Evolutionary conservation across 1,140 invertebrate genomes (phyloP).

Genomic region (Drosophila equinoxialis): DNA sequence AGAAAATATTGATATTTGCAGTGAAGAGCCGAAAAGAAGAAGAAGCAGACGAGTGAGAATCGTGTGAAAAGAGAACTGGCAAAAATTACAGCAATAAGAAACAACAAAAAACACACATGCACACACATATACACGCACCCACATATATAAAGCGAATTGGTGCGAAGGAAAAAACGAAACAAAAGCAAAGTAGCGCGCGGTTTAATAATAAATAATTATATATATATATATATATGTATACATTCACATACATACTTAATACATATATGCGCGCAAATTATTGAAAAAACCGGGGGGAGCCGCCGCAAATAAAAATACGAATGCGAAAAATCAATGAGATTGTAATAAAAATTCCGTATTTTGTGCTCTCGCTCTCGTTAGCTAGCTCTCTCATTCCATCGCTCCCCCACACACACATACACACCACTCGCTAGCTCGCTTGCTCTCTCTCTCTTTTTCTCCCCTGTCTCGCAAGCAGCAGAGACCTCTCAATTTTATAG

Average conservation of each 20-base stretch:
- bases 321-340: slow-evolving; percentile 80
- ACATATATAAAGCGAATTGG: slow-evolving; percentile 68
- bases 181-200: slow-evolving; percentile 69
- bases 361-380: slow-evolving; percentile 51
- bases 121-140: slow-evolving; percentile 50
- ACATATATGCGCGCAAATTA: slow-evolving; percentile 64
- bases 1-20: background rate
- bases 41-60: slow-evolving; percentile 69
- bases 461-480: slow-evolving; percentile 42
- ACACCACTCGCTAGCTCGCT: slow-evolving; percentile 10
- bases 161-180: slow-evolving; percentile 62
- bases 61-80: slow-evolving; percentile 76
- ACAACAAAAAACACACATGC: slow-evolving; percentile 74
- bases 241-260: slow-evolving; percentile 27
- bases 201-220: slow-evolving; percentile 82
- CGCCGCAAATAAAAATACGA: slow-evolving; percentile 69
- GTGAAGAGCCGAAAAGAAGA: slow-evolving; percentile 37
- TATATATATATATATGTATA: slow-evolving; percentile 20
- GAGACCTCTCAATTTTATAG: slow-evolving; percentile 41
- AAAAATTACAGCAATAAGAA: slow-evolving; percentile 71
- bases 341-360: slow-evolving; percentile 78
- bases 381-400: slow-evolving; percentile 44
- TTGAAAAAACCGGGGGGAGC: slow-evolving; percentile 65
- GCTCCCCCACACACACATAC: slow-evolving; percentile 36
- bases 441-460: slow-evolving; percentile 35